Conservation (phyloP, 1,140 invertebrate genomes). For the Drosophila varians region DNA sequence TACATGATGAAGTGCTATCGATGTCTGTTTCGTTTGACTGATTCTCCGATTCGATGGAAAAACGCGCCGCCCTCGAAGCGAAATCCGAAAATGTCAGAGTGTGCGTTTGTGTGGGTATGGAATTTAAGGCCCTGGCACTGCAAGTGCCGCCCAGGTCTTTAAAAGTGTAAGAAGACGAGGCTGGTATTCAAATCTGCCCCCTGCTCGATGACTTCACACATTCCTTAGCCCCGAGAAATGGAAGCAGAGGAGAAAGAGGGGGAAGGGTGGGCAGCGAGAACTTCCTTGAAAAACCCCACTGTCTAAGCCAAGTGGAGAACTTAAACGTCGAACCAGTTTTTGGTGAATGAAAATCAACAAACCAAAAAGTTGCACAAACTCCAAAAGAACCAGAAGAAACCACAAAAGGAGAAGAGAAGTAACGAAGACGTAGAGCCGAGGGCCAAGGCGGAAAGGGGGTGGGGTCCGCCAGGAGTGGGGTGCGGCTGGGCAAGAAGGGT, state of each 20-base stretch:
- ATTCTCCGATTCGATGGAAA: constrained; percentile 77
- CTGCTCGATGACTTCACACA: constrained; percentile 77
- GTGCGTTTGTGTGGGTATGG: constrained; percentile 20
- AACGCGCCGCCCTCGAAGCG: constrained; percentile 61
- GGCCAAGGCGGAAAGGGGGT: background rate
- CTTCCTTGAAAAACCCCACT: constrained; percentile 48
- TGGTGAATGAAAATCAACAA: constrained; percentile 82
- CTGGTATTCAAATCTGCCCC: constrained; percentile 66
- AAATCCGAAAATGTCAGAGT: constrained; percentile 1
- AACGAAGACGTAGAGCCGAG: background rate
- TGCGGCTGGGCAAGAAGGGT: background rate
- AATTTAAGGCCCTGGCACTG: constrained; percentile 59
- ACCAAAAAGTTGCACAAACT: constrained; percentile 68
- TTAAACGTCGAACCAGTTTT: constrained; percentile 78
- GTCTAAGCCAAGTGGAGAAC: constrained; percentile 64
- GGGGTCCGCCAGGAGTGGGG: too few species aligned
- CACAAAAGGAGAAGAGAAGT: constrained; percentile 2
- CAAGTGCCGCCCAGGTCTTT: constrained; percentile 78
- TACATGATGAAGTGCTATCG: constrained; percentile 79
- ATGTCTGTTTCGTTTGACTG: constrained; percentile 80
- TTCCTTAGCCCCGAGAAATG: constrained; percentile 52
- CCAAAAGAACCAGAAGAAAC: constrained; percentile 29
- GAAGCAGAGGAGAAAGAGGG: background rate
- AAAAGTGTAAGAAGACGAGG: constrained; percentile 65
- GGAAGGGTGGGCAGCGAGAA: constrained; percentile 20